phyloP scores from a whole-genome alignment of 2,888 invertebrate genomes.

The Tipula confusa region DNA sequence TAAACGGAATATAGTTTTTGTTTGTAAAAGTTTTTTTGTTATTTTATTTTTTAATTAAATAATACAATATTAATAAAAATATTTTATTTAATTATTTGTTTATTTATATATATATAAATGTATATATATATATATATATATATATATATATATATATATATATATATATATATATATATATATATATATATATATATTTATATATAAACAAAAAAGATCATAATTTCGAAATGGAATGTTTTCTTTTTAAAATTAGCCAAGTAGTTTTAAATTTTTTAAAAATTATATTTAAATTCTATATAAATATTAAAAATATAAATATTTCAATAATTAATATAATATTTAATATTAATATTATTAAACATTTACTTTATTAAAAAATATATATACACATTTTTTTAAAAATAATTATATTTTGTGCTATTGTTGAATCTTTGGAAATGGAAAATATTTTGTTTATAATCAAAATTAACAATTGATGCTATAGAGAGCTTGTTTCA shows the following conservation, averaged over 20 bases:
- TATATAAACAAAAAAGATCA: neutral
- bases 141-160: too few species aligned
- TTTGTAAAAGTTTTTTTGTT: neutral
- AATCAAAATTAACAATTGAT: slow-evolving; percentile 25
- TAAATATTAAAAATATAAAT: neutral
- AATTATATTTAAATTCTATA: neutral
- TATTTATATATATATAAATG: neutral
- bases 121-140: too few species aligned
- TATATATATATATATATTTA: too few species aligned
- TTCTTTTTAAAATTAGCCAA: slow-evolving; percentile 4
- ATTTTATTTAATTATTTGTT: neutral
- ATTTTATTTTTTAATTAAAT: neutral
- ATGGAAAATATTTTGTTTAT: neutral
- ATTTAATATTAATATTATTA: neutral
- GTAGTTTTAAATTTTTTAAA: slow-evolving; percentile 6
- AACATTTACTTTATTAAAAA: neutral
- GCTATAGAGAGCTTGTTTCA: slow-evolving; percentile 20
- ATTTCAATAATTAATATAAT: neutral
- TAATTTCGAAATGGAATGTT: slow-evolving; percentile 25
- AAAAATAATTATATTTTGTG: neutral
- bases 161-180: too few species aligned
- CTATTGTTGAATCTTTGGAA: slow-evolving; percentile 20
- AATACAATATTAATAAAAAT: neutral
- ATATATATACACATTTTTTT: neutral
- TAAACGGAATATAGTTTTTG: neutral